Evolutionary conservation across 2,888 invertebrate genomes (phyloP).

Genomic region (Selenia dentaria): DNA sequence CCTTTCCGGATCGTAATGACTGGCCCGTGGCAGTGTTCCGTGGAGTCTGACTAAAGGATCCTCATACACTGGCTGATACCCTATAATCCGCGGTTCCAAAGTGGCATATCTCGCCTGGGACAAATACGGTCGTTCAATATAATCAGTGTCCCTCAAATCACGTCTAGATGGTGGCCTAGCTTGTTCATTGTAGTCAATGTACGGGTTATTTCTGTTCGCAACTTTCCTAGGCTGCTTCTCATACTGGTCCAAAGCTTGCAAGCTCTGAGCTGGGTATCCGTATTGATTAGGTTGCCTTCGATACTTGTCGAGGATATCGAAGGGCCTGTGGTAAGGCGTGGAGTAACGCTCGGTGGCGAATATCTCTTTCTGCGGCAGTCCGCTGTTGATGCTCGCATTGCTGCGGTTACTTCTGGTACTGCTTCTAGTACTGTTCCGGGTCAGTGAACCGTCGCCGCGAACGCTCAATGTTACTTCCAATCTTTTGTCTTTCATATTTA

Average conservation of each 20-base stretch:
- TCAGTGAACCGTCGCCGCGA: conserved; percentile 74
- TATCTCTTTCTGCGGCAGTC: conserved; percentile 71
- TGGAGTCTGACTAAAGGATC: conserved; percentile 54
- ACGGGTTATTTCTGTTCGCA: conserved; percentile 53
- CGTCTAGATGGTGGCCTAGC: conserved; percentile 40
- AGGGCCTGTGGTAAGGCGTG: conserved; percentile 68
- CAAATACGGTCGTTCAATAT: conserved; percentile 30
- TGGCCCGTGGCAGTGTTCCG: conserved; percentile 61
- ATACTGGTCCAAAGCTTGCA: conserved; percentile 68
- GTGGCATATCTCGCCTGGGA: conserved; percentile 18
- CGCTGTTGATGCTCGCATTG: conserved; percentile 60
- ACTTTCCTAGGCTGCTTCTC: conserved; percentile 50
- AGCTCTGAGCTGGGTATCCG: conserved; percentile 73
- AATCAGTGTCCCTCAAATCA: conserved; percentile 13
- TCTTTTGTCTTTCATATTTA: conserved; percentile 77
- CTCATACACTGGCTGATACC: conserved; percentile 57
- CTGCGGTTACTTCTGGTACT: conserved; percentile 72
- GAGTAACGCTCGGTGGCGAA: conserved; percentile 72
- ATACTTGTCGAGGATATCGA: conserved; percentile 70
- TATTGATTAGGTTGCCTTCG: conserved; percentile 62
- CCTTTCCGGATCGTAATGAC: conserved; percentile 41
- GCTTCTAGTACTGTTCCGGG: conserved; percentile 66
- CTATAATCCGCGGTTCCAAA: conserved; percentile 29
- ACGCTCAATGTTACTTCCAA: conserved; percentile 77
- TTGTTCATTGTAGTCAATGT: conserved; percentile 57